Evolutionary conservation across 1,140 invertebrate genomes (phyloP).

Genomic region (Hyphantria cunea): DNA sequence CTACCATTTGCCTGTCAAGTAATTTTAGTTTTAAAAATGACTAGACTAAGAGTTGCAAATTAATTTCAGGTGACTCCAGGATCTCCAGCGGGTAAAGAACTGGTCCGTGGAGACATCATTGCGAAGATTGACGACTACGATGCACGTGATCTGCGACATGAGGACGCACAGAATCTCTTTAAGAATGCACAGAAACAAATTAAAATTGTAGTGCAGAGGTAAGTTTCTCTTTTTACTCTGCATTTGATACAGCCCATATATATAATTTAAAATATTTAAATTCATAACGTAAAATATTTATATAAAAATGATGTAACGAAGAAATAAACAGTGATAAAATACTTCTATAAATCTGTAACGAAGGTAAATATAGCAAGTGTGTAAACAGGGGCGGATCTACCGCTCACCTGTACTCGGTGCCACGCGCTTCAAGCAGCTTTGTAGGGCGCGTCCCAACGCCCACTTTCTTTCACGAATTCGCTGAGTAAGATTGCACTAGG

Average conservation of each 20-base stretch:
- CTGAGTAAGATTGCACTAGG: conserved; percentile 66
- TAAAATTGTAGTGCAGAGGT: conserved; percentile 86
- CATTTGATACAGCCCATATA: no score
- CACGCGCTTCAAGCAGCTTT: conserved; percentile 58
- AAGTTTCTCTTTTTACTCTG: conserved; percentile 23
- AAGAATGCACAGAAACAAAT: conserved; percentile 89
- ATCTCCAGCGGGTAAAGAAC: conserved; percentile 90
- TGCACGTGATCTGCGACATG: conserved; percentile 91
- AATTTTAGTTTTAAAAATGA: no score
- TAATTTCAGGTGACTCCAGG: conserved; percentile 84
- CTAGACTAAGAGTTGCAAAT: neutral
- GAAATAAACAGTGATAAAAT: no score
- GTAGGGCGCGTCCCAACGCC: conserved; percentile 68
- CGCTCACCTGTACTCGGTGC: conserved; percentile 64
- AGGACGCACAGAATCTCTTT: conserved; percentile 95
- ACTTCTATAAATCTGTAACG: no score
- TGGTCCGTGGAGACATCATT: conserved; percentile 94
- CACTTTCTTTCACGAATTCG: conserved; percentile 69
- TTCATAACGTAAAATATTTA: no score
- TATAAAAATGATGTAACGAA: no score
- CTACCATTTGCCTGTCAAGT: neutral
- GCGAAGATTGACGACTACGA: conserved; percentile 94
- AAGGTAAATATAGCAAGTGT: conserved; percentile 15
- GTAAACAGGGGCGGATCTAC: conserved; percentile 65
- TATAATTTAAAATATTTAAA: no score